A percentile compares a stretch with the other conserved stretches of the same genome.
Evolutionary conservation across 1,140 invertebrate species (phyloP).

Genomic region (Harlomillsia oculata): DNA sequence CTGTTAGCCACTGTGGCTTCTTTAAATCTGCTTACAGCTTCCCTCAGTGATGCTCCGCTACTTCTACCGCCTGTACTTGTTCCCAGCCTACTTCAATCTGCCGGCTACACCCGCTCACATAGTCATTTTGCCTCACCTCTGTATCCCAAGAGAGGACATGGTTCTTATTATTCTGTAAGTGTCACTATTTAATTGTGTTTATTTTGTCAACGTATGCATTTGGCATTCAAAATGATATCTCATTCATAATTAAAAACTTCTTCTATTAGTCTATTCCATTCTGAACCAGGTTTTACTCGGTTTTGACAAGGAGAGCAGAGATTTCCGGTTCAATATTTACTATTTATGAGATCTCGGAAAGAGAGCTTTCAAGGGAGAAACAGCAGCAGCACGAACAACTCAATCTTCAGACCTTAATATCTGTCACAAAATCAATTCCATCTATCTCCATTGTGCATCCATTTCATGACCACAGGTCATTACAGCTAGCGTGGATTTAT

Average conservation of each 20-base stretch:
- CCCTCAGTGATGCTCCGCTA: conserved; percentile 32
- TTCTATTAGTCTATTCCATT: too few relatives aligned
- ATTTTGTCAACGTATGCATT: too few relatives aligned
- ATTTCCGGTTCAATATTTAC: too few relatives aligned
- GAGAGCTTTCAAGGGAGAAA: too few relatives aligned
- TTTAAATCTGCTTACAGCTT: conserved; percentile 60
- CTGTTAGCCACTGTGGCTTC: conserved; percentile 82
- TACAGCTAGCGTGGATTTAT: too few relatives aligned
- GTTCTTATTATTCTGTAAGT: conserved; percentile 34
- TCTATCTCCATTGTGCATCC: background rate
- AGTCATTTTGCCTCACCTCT: conserved; percentile 33
- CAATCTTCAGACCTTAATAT: too few relatives aligned
- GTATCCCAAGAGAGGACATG: conserved; percentile 26
- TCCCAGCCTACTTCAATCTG: conserved; percentile 30
- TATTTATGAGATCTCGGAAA: too few relatives aligned
- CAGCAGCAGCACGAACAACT: too few relatives aligned
- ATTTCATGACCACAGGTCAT: conserved; percentile 4
- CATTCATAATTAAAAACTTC: too few relatives aligned
- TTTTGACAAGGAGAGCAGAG: too few relatives aligned
- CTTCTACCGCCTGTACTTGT: conserved; percentile 34
- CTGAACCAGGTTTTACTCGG: too few relatives aligned
- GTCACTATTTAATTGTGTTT: background rate
- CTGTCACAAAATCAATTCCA: background rate
- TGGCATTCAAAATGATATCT: too few relatives aligned
- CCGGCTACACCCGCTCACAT: conserved; percentile 23